phyloP scores from a whole-genome alignment of 2,113 vertebrate species.

The Prunella fulvescens region DNA sequence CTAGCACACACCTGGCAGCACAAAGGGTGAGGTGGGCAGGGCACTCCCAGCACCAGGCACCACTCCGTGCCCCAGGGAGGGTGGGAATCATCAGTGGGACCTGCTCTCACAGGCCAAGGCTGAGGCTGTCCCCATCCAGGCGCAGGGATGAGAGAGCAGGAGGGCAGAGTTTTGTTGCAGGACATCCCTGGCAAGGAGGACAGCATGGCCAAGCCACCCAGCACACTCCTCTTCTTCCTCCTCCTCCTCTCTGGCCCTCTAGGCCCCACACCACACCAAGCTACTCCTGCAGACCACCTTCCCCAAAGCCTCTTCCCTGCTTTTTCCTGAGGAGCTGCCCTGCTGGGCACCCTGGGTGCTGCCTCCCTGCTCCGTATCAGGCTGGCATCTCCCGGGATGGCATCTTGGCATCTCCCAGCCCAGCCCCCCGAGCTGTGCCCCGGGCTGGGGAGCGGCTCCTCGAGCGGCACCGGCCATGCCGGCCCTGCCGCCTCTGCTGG shows the following conservation, averaged over 20 bases:
- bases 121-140: not conserved
- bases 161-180: not conserved
- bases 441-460: not conserved
- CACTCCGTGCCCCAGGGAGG: not conserved
- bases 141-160: not conserved
- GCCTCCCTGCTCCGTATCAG: not conserved
- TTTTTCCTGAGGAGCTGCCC: fast-evolving
- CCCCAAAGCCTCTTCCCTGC: not conserved
- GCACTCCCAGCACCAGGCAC: not conserved
- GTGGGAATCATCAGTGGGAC: not conserved
- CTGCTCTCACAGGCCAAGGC: not conserved
- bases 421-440: not conserved
- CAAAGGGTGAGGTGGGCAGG: not conserved
- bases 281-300: not conserved
- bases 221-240: not conserved
- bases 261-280: not conserved
- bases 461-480: fast-evolving
- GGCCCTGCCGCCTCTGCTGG: not conserved
- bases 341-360: not conserved
- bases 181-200: not conserved
- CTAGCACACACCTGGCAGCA: not conserved
- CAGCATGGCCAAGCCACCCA: not conserved
- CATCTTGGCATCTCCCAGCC: fast-evolving
- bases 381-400: fast-evolving
- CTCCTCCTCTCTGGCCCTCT: not conserved